Percentiles rank a stretch among this genome's conserved stretches.
phyloP scores from a whole-genome alignment of 1,140 invertebrate species.

The Harpegnathos saltator region DNA sequence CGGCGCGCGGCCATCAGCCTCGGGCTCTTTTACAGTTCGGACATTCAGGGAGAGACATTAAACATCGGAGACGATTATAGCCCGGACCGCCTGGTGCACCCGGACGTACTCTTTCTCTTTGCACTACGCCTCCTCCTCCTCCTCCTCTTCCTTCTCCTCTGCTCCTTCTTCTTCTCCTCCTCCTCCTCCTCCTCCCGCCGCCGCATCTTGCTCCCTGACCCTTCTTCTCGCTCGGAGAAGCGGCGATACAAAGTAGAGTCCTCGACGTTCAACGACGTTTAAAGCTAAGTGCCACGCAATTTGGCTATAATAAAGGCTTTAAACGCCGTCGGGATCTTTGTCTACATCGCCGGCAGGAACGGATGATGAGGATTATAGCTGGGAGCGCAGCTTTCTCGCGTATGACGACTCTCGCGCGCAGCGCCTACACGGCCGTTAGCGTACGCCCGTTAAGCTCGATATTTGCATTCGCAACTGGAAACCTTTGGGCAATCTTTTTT shows the following conservation, averaged over 20 bases:
- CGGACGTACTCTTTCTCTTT: too few relatives aligned
- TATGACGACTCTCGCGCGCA: slow-evolving; percentile 1
- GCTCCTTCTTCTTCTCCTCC: too few relatives aligned
- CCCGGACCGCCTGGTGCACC: too few relatives aligned
- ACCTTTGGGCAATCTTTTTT: not conserved
- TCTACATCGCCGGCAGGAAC: slow-evolving; percentile 35
- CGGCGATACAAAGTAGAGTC: slow-evolving; percentile 43
- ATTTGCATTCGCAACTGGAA: slow-evolving; percentile 1
- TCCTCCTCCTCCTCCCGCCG: too few relatives aligned
- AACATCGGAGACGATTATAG: too few relatives aligned
- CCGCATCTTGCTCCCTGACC: slow-evolving; percentile 3
- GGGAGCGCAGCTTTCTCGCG: not conserved
- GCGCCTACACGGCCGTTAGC: too few relatives aligned
- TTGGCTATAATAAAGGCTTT: slow-evolving; percentile 53
- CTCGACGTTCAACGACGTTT: slow-evolving; percentile 52
- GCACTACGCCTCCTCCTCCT: too few relatives aligned
- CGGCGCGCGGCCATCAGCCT: too few relatives aligned
- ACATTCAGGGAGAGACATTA: too few relatives aligned
- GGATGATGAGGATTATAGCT: slow-evolving; percentile 25
- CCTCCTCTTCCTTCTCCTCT: too few relatives aligned
- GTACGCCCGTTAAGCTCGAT: slow-evolving; percentile 14
- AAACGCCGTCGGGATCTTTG: slow-evolving; percentile 44
- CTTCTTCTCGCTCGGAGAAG: not conserved
- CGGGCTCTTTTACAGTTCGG: too few relatives aligned
- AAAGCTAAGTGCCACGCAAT: slow-evolving; percentile 61